These are phyloP conservation scores for Clamator glandarius DNA, from an alignment of 2,797 vertebrate species.

Conservation along the genomic window DNA sequence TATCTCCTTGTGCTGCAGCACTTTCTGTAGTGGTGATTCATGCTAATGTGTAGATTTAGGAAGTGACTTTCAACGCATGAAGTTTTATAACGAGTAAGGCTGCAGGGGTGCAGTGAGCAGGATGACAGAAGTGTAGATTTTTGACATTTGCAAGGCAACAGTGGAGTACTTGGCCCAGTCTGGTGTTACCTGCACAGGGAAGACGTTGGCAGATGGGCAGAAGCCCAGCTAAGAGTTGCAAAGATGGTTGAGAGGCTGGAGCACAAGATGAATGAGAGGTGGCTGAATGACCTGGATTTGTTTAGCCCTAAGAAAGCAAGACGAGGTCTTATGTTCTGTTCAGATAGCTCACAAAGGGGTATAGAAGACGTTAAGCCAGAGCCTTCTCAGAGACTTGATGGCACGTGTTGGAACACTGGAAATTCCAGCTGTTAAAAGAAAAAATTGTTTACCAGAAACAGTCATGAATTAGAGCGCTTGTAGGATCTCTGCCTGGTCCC, in stretches of 20 bases:
- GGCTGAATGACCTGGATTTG: not conserved
- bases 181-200: not conserved
- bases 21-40: not conserved
- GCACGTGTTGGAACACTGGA: not conserved
- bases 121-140: not conserved
- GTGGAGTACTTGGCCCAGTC: not conserved
- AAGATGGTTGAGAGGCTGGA: not conserved
- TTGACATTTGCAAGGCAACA: not conserved
- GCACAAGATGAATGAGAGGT: not conserved
- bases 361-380: not conserved
- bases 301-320: not conserved
- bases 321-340: not conserved
- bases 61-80: not conserved
- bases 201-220: not conserved
- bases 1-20: not conserved
- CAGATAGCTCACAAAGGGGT: not conserved
- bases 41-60: not conserved
- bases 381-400: not conserved
- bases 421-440: not conserved
- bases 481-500: not conserved
- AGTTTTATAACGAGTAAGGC: not conserved
- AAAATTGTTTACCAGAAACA: fast-evolving
- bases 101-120: not conserved
- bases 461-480: not conserved
- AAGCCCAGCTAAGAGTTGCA: not conserved